Evolutionary conservation across 1,140 invertebrate species (phyloP).

Genomic region (Diuraphis noxia): DNA sequence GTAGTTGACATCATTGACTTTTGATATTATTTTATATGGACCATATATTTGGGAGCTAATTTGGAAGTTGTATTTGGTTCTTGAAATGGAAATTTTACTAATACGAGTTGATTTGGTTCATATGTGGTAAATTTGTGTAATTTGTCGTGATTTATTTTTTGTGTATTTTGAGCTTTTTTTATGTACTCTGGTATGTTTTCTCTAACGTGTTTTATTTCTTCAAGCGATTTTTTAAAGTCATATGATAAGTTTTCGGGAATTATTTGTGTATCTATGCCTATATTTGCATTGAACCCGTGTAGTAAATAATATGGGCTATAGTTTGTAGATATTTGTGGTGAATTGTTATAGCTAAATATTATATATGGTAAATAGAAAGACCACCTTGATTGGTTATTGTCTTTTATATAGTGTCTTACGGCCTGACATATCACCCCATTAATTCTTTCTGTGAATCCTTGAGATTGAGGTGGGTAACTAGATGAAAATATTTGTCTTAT

Average conservation of each 20-base stretch:
- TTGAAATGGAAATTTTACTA: background rate
- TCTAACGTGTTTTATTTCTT: conserved; percentile 26
- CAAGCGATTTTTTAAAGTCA: background rate
- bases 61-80: background rate
- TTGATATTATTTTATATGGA: background rate
- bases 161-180: conserved; percentile 12
- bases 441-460: conserved; percentile 28
- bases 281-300: background rate
- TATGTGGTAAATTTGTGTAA: background rate
- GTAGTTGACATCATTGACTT: background rate
- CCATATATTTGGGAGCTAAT: background rate
- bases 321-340: background rate
- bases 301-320: background rate
- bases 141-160: conserved; percentile 26
- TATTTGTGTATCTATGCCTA: background rate
- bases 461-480: background rate
- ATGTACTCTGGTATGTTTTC: background rate
- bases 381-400: conserved; percentile 8
- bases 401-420: conserved; percentile 33
- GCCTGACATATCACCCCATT: conserved; percentile 17
- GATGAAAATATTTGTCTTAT: conserved; percentile 33
- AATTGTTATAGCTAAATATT: conserved; percentile 8
- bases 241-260: conserved; percentile 11
- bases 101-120: background rate
- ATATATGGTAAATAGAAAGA: conserved; percentile 28